Conservation (phyloP, 23 tunicate genomes). For the Halocynthia aurantium region DNA sequence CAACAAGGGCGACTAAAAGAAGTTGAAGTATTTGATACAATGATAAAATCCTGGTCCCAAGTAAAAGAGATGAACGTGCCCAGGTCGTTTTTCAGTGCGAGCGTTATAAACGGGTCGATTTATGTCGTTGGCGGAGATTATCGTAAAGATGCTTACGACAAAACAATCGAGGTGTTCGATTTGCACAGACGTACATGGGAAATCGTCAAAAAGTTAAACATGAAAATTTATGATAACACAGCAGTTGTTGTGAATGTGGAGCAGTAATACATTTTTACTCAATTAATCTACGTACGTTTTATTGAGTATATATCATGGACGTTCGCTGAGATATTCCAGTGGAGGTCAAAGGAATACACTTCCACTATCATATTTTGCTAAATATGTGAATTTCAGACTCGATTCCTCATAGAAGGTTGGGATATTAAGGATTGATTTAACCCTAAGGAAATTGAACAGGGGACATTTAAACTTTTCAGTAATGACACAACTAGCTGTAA, state of each 20-base stretch:
- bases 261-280: no score
- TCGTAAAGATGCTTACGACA: slow-evolving; percentile 6
- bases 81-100: slow-evolving; percentile 3
- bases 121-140: slow-evolving; percentile 10
- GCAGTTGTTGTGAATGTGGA: not conserved
- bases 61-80: not conserved
- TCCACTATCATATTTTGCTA: no score
- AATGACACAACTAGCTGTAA: no score
- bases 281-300: no score
- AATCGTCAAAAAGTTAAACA: slow-evolving; percentile 5
- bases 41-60: not conserved
- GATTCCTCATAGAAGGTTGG: no score
- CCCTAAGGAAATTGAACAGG: no score
- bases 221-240: not conserved
- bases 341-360: no score
- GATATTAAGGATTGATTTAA: no score
- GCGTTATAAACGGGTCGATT: not conserved
- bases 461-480: no score
- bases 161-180: slow-evolving; percentile 6
- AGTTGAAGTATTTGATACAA: not conserved
- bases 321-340: no score
- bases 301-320: no score
- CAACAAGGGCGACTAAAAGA: slow-evolving; percentile 2
- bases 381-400: no score
- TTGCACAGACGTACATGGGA: not conserved